Evolutionary conservation across 2,797 vertebrate species (phyloP).

Genomic region (Heterohyrax brucei): DNA sequence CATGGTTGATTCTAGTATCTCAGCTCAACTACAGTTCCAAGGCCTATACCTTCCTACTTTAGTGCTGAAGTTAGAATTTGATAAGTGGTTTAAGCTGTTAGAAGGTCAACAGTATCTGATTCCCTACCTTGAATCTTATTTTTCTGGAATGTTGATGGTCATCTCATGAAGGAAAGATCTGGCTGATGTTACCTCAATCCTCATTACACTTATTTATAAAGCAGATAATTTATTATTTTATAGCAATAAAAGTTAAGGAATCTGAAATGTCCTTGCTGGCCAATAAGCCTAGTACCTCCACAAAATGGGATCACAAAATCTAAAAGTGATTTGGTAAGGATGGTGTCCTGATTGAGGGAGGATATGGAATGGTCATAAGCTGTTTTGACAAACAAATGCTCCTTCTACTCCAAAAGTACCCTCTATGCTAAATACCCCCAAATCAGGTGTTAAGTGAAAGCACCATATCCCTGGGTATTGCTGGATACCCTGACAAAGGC

Average conservation of each 20-base stretch:
- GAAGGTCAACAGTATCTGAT: neutral
- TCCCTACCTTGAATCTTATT: constrained; percentile 27
- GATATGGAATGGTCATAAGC: neutral
- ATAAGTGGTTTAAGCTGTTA: neutral
- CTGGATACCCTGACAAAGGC: neutral
- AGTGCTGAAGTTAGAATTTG: neutral
- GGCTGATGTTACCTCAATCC: neutral
- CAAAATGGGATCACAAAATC: neutral
- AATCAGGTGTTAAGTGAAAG: neutral
- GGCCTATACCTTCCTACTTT: neutral
- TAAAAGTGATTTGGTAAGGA: constrained; percentile 2
- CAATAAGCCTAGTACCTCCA: neutral
- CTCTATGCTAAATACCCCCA: neutral
- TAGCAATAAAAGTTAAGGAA: neutral
- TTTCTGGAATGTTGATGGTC: constrained; percentile 1
- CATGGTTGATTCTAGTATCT: neutral
- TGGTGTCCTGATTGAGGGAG: neutral
- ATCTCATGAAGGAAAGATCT: constrained; percentile 16
- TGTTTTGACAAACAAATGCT: neutral
- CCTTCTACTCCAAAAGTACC: neutral
- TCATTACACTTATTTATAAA: constrained; percentile 38
- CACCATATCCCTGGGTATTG: neutral
- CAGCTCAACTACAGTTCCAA: neutral
- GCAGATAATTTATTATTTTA: constrained; percentile 24
- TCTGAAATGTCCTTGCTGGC: neutral